Conservation (phyloP, 2,888 invertebrate genomes). For the Hypsopygia costalis region DNA sequence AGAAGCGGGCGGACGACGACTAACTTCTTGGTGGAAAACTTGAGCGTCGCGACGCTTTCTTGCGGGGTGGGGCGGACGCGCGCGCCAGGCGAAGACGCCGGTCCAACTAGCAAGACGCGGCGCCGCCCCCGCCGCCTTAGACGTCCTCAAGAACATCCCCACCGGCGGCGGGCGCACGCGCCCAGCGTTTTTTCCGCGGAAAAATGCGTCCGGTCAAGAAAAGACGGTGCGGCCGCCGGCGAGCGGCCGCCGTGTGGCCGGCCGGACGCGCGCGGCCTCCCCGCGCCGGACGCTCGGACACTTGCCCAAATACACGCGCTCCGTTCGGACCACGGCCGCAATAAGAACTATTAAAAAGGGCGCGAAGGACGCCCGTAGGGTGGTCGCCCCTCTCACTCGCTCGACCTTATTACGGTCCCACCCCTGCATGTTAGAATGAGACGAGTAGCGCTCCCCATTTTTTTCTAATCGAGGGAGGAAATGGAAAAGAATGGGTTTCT, state of each 20-base stretch:
- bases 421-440: conserved; percentile 64
- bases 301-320: conserved; percentile 48
- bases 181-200: conserved; percentile 78
- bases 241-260: conserved; percentile 34
- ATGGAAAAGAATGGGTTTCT: conserved; percentile 78
- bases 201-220: conserved; percentile 79
- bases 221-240: conserved; percentile 62
- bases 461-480: conserved; percentile 80
- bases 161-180: conserved; percentile 74
- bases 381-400: conserved; percentile 69
- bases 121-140: conserved; percentile 79
- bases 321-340: conserved; percentile 68
- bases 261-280: conserved; percentile 27
- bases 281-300: conserved; percentile 36
- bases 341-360: conserved; percentile 76
- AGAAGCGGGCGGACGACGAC: conserved; percentile 80
- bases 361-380: conserved; percentile 56
- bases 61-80: conserved; percentile 78
- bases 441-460: conserved; percentile 65
- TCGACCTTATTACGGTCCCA: conserved; percentile 57
- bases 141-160: conserved; percentile 78
- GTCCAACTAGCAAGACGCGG: conserved; percentile 79
- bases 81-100: conserved; percentile 78
- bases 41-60: conserved; percentile 77
- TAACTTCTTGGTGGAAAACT: conserved; percentile 82